Percentiles rank a stretch among this genome's conserved stretches.
phyloP scores from a whole-genome alignment of 2,113 vertebrate genomes.

The Talpa occidentalis region DNA sequence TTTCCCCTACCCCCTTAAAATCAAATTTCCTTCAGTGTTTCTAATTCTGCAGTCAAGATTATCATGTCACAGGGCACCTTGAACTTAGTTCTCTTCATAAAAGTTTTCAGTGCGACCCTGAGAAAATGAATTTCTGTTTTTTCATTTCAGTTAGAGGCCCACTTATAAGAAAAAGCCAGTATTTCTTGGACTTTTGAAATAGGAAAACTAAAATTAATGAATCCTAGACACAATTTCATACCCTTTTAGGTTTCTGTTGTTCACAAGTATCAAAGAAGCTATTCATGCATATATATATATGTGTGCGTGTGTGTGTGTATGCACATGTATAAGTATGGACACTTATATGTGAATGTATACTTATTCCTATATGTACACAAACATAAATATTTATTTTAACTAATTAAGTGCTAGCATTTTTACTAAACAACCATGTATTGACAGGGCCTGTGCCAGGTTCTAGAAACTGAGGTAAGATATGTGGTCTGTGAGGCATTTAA shows the following conservation, averaged over 20 bases:
- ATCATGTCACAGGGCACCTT: not conserved
- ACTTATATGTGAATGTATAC: no score
- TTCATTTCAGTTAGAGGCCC: not conserved
- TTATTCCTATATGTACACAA: not conserved
- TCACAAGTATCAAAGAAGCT: not conserved
- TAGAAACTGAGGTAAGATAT: not conserved
- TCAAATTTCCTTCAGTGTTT: conserved; percentile 18
- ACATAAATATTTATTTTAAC: not conserved
- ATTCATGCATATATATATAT: not conserved
- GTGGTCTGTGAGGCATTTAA: no score
- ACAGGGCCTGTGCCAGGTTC: not conserved
- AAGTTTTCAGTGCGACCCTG: not conserved
- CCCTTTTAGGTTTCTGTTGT: not conserved
- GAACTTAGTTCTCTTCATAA: not conserved
- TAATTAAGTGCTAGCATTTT: not conserved
- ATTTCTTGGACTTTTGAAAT: not conserved
- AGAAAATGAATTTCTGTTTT: conserved; percentile 48
- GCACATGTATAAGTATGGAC: no score
- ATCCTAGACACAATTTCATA: not conserved
- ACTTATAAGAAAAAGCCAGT: not conserved
- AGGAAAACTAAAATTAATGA: not conserved
- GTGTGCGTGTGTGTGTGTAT: no score
- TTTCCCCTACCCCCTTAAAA: not conserved
- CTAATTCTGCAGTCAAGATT: not conserved
- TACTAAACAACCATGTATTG: not conserved